Evolutionary conservation across 2,113 vertebrate species (phyloP), one percentile per base, ranked within the genome.

Genomic region (Corythaeola cristata): DNA sequence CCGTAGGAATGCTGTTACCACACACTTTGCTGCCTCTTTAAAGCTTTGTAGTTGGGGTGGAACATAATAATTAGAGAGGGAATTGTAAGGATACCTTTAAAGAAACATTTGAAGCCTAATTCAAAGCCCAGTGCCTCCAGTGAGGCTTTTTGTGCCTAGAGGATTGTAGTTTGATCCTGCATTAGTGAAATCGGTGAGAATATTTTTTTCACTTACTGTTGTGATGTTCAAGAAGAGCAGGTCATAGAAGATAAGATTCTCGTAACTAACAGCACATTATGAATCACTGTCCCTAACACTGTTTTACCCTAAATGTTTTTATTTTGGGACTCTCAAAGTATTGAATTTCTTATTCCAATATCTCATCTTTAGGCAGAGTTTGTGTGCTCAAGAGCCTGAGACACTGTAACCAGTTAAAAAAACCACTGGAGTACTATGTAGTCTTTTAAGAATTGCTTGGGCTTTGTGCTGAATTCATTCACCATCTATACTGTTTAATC

Each of bases 1-100:
- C 33, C 62, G 9, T 78, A 92, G 80, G 84, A 95, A 95, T 95
- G 84, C 89, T 92, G 86, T 83, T 94, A 71, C 87, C 91, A 92
- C 89, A 92, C 86, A 91, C 84, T 88, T 91, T 92, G 62, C 32
- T 95, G 41, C 69, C 26, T 66, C 74, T 85, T 72, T 89, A 50
- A 60, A 90, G 49, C 88, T 96, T 95, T 97, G 73, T 82, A 81
- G 64, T 92, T 96, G 75, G 62, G 58, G n/a, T 88, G 39, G n/a
- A 92, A 68, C 52, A 21, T 28, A 92, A 52, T 88, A 85, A 92
- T 89, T 91, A 89, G 62, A 78, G 73, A 86, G 22, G 10, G 58
- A 88, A 72, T 79, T 75, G 20, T 81, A 91, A 85, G 22, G 60
- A 68, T 72, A 45, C 26, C 32, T 79, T 89, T 95, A 81, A 87